Evolutionary conservation across 2,113 vertebrate genomes (phyloP), one percentile per base, ranked within the genome.

Genomic region (Pyrgilauda ruficollis): DNA sequence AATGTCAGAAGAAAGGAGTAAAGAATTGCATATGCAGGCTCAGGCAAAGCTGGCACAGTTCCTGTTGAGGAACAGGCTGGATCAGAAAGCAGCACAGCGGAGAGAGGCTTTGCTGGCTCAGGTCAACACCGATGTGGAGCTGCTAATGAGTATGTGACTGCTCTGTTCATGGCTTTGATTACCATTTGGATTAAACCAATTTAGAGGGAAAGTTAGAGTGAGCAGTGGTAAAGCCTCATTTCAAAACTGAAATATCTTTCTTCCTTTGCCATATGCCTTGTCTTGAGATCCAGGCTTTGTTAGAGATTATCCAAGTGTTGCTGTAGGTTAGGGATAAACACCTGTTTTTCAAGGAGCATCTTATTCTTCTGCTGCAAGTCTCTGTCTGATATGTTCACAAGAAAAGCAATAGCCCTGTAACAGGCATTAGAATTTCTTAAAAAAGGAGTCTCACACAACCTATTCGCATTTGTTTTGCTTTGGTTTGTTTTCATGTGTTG

Each of bases 91-190:
- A 30, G 94, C 97, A 0, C 98, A 98, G 87, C 98, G 98, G 74
- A 98, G 98, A 81, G 97, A 98, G 55, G 96, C 98, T 2, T 94
- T 99, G 31, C 97, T 98, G 66, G 98, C 97, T 73, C 98, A 98
- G 97, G 98, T 99, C 97, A 98, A 96, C 97, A 98, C 98, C 0
- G 98, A 98, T 59, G 88, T 98, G 90, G 98, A 98, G 93, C 98
- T 98, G 77, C 93, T 99, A 85, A 98, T 98, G 95, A 98, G 98
- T 98, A 98, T 44, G 98, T 95, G 78, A 66, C 87, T 56, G 24
- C 52, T 64, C 43, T 68, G 80, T 49, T 84, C 84, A 49, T 77
- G 84, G 44, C 39, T 94, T 89, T 85, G 67, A 89, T 94, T 90
- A 56, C 27, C 4, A 1, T 75, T 64, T 92, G 79, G 28, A 90